These are phyloP conservation scores for Pollimyrus isidori DNA, from an alignment of 2,113 vertebrate species.

Conservation along the genomic window DNA sequence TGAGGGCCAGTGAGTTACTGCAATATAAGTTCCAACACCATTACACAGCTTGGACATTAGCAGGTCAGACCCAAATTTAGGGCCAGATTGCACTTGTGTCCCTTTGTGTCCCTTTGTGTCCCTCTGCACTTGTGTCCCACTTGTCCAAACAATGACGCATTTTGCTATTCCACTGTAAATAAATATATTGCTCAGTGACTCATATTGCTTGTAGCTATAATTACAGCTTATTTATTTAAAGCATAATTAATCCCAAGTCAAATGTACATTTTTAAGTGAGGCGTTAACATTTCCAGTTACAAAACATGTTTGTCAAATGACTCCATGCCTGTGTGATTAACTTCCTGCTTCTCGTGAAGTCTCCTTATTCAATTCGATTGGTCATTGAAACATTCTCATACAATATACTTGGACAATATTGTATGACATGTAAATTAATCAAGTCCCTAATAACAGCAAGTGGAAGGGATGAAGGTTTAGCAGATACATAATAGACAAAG, in stretches of 20 bases:
- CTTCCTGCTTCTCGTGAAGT: neutral
- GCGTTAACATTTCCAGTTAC: neutral
- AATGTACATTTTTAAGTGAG: neutral
- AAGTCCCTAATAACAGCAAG: neutral
- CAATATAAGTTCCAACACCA: neutral
- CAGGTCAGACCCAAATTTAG: neutral
- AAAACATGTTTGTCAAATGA: neutral
- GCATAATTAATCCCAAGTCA: neutral
- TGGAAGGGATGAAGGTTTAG: neutral
- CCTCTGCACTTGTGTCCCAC: no score
- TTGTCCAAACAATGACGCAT: neutral
- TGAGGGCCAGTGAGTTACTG: neutral
- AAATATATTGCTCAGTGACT: neutral
- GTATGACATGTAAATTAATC: neutral
- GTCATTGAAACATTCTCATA: neutral
- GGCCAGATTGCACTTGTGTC: neutral
- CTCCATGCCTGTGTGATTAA: neutral
- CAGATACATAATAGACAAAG: neutral
- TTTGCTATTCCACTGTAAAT: neutral
- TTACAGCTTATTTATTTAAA: neutral
- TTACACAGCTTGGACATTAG: neutral
- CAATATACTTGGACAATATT: neutral
- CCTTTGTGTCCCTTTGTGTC: neutral
- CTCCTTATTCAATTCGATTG: neutral
- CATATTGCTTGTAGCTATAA: neutral